Conservation (phyloP, 2,888 invertebrate genomes). For the Eristalinus aeneus region DNA sequence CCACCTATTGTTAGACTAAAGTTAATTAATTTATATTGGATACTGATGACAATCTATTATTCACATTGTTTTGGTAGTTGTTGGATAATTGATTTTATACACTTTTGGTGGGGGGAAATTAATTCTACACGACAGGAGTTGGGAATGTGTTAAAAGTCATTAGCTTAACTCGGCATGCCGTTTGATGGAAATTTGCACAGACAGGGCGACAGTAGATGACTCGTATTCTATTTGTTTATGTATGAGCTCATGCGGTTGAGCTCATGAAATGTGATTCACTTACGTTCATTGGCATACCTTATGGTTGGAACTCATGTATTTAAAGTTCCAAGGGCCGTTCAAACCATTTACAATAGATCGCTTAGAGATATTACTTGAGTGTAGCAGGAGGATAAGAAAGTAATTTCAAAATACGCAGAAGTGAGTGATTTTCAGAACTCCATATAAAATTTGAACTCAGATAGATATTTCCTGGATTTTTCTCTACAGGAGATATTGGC, state of each 20-base stretch:
- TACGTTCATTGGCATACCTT: too few species aligned
- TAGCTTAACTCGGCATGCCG: slow-evolving; percentile 9
- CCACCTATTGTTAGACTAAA: slow-evolving; percentile 55
- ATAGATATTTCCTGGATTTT: too few species aligned
- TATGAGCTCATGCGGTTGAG: not conserved
- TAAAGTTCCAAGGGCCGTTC: too few species aligned
- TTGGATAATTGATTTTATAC: slow-evolving; percentile 55
- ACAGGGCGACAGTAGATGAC: not conserved
- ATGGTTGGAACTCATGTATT: too few species aligned
- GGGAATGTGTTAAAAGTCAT: slow-evolving; percentile 1
- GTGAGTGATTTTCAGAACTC: too few species aligned
- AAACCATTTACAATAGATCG: too few species aligned
- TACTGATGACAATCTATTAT: slow-evolving; percentile 47
- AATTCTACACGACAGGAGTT: not conserved
- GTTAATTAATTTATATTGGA: slow-evolving; percentile 66
- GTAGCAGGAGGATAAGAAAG: too few species aligned
- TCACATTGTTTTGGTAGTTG: slow-evolving; percentile 35
- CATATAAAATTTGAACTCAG: too few species aligned
- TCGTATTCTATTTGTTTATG: not conserved
- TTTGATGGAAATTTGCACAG: not conserved
- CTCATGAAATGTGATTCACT: too few species aligned
- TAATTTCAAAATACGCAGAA: too few species aligned
- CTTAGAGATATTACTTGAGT: too few species aligned
- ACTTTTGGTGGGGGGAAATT: not conserved
- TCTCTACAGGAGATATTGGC: too few species aligned